Base-by-base conservation (phyloP, 2,888 invertebrate species). In the Pimpla rufipes region DNA sequence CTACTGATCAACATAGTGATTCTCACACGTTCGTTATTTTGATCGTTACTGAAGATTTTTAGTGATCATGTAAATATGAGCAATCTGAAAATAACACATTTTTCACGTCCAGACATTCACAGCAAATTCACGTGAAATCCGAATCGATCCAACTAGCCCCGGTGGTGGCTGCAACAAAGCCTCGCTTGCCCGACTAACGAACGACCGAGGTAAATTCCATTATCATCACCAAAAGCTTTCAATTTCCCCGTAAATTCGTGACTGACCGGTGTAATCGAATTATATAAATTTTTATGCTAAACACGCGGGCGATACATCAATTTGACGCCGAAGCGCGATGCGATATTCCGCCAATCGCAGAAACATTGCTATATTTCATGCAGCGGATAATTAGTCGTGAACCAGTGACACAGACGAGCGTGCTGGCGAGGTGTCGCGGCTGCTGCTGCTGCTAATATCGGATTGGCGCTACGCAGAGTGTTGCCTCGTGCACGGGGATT, bases 381-480 rank as follows among this genome's bases (percentile, higher is more conserved):
- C 13, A 71, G 47, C 70, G 76, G 10, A 81, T 76, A 76, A 81
- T 76, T 76, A 71, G 64, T 81, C 81, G 70, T 71, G 76, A 37
- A 64, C 66, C 70, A 45, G 55, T 81, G 76, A 76, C 81, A 18
- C 52, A 42, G 70, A 81, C 66, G 75, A 81, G 70, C 57, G 64
- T 68, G 37, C 35, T 23, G 55, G 1, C 57, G 57, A 13, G 42
- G 42, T n/a, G 10, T 23, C 7, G 18, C 21, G 7, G 2, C 40
- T n/a, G n/a, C n/a, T n/a, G n/a, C n/a, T n/a, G n/a, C n/a, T 7
- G 45, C 37, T 16, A 62, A 62, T 62, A 45, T 40, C 21, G 42
- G 23, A 66, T 66, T 42, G 66, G 45, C 23, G 45, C 21, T 5
- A 5, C 29, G 29, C 29, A 59, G 16, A 40, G 42, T 55, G 50